Conservation (phyloP, 2,797 vertebrate species). For the Cygnus olor region DNA sequence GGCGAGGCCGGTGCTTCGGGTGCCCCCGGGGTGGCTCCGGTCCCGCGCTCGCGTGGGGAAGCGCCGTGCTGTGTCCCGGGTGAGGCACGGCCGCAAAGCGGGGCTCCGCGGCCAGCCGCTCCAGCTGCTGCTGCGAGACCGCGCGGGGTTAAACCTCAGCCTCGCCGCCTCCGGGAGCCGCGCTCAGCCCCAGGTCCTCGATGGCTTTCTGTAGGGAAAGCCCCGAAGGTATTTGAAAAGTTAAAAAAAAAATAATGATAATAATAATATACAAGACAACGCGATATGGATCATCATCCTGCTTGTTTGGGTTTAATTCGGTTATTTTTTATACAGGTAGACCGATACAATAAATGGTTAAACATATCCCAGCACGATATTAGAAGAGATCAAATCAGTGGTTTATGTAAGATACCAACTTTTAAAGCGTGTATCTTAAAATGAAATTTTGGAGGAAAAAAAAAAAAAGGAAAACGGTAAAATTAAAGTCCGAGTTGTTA, state of each 20-base stretch:
- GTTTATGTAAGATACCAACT: not conserved
- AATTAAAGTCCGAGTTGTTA: not conserved
- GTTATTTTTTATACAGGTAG: not conserved
- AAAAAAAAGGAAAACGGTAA: not conserved
- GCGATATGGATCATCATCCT: not conserved
- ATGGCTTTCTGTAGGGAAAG: not conserved
- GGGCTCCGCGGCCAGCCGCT: no score
- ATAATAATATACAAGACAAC: no score
- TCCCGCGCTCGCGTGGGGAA: no score
- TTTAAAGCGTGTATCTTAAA: not conserved
- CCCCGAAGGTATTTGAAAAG: not conserved
- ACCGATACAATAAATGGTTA: not conserved
- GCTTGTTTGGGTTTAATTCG: not conserved
- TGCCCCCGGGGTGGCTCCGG: no score
- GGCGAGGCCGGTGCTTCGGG: no score
- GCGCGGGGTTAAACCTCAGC: no score
- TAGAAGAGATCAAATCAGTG: not conserved
- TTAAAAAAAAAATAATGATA: not conserved
- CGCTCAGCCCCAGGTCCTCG: not conserved
- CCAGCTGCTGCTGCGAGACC: no score
- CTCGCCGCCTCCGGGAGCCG: no score
- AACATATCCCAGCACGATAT: not conserved
- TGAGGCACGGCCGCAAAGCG: no score
- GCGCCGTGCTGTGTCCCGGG: no score
- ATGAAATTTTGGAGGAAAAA: not conserved